phyloP scores from a whole-genome alignment of 2,113 vertebrate genomes.

The Actenoides lindsayi region DNA sequence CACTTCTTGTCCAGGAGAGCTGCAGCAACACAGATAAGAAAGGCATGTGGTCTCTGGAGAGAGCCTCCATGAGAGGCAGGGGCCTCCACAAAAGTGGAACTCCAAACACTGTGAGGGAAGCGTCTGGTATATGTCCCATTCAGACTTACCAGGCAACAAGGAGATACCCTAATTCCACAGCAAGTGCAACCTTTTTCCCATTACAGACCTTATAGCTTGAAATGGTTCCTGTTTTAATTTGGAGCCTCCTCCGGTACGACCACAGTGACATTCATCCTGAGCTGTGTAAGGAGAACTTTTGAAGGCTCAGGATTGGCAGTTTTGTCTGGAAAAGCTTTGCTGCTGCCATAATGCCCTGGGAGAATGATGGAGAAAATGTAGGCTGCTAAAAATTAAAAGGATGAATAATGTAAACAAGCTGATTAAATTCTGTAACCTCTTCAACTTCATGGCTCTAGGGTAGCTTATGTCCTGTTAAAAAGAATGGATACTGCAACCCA shows the following conservation, averaged over 20 bases:
- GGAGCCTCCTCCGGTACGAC: background rate
- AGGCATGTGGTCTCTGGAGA: background rate
- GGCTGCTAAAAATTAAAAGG: slow-evolving; percentile 38
- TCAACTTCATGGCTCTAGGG: slow-evolving; percentile 20
- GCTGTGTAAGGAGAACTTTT: background rate
- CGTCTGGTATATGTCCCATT: background rate
- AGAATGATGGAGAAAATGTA: background rate
- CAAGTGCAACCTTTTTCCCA: background rate
- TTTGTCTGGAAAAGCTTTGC: slow-evolving; percentile 17
- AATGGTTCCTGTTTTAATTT: background rate
- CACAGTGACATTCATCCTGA: background rate
- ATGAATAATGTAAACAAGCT: slow-evolving; percentile 48
- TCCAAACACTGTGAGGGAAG: background rate
- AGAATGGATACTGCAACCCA: background rate
- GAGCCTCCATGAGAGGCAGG: background rate
- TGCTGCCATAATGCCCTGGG: slow-evolving; percentile 9
- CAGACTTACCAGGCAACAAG: background rate
- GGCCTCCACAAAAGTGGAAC: background rate
- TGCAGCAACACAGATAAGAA: background rate
- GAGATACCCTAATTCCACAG: background rate
- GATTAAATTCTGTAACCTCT: slow-evolving; percentile 44
- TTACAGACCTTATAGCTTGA: background rate
- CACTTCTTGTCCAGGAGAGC: background rate
- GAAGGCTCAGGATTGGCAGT: background rate
- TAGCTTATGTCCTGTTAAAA: background rate